Evolutionary conservation across 2,113 vertebrate species (phyloP), one percentile per base, ranked within the genome.

Genomic region (Macrotis lagotis): DNA sequence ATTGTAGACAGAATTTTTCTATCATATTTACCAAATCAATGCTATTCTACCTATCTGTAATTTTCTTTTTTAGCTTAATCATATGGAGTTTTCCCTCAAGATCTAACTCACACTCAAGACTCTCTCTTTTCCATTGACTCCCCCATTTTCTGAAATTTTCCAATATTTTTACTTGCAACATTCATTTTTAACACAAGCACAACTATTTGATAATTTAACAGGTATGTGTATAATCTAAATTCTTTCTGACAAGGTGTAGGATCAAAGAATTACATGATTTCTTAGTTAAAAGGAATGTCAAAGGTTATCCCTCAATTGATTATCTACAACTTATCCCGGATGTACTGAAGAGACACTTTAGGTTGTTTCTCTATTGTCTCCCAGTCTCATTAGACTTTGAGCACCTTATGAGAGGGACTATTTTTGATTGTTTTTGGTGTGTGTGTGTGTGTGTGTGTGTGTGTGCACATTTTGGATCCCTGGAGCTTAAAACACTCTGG

Each of bases 401-500:
- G 31, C 10, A 12, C 28, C 55, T 37, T 28, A 2, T 37, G 10
- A 66, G 9, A 66, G 55, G 10, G 0, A 37, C 55, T 11, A 3
- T 31, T 25, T 28, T 28, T 3, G 12, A 0, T 2, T 3, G 3
- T 37, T 3, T 37, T 59, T 28, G n/a, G n/a, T n/a, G n/a, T n/a
- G n/a, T n/a, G n/a, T n/a, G n/a, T n/a, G n/a, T n/a, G n/a, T n/a
- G n/a, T n/a, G n/a, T n/a, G n/a, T n/a, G n/a, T n/a, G n/a, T n/a
- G n/a, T n/a, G n/a, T n/a, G n/a, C n/a, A n/a, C n/a, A n/a, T n/a
- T n/a, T n/a, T 37, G 28, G 31, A 4, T 28, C 7, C 10, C 3
- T 4, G 0, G 28, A 0, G 28, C 3, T 0, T 37, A 66, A 11
- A 7, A 28, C 28, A 66, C 10, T 59, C n/a, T n/a, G n/a, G 26